Percentiles rank a stretch among this genome's conserved stretches.
phyloP scores from a whole-genome alignment of 2,113 vertebrate species.

The Abramis brama region DNA sequence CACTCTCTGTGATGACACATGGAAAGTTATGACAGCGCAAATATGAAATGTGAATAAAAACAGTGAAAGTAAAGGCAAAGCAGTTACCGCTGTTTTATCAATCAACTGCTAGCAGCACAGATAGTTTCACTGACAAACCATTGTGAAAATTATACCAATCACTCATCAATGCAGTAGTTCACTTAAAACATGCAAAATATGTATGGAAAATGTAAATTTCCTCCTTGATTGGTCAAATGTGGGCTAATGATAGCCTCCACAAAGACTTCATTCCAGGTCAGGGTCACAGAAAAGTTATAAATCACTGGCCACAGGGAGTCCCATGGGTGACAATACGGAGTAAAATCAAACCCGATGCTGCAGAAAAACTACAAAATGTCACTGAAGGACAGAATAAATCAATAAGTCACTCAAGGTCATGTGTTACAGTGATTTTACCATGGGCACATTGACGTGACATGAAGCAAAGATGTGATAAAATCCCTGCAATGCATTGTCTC shows the following conservation, averaged over 20 bases:
- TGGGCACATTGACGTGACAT: not conserved
- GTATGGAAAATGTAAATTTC: constrained; percentile 15
- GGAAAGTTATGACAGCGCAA: constrained; percentile 3
- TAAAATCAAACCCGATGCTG: constrained; percentile 14
- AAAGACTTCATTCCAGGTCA: not conserved
- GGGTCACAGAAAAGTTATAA: not conserved
- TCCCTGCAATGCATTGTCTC: not conserved
- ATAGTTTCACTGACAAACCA: constrained; percentile 52
- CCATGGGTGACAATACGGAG: not conserved
- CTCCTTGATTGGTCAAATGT: not conserved
- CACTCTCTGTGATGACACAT: constrained; percentile 1
- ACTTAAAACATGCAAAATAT: constrained; percentile 24
- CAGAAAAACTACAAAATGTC: not conserved
- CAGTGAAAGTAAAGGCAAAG: constrained; percentile 28
- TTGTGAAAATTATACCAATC: constrained; percentile 45
- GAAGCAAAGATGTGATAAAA: not conserved
- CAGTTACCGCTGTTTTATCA: not conserved
- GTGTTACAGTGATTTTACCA: not conserved
- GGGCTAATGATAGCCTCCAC: not conserved
- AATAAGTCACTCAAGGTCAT: not conserved
- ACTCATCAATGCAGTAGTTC: constrained; percentile 21
- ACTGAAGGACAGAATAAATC: constrained; percentile 11
- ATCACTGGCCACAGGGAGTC: not conserved
- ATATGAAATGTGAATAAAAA: constrained; percentile 33
- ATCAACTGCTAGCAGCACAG: constrained; percentile 46